A percentile compares a stretch with the other conserved stretches of the same genome.
phyloP scores from a whole-genome alignment of 2,888 invertebrate genomes.

The Phorcus lineatus region DNA sequence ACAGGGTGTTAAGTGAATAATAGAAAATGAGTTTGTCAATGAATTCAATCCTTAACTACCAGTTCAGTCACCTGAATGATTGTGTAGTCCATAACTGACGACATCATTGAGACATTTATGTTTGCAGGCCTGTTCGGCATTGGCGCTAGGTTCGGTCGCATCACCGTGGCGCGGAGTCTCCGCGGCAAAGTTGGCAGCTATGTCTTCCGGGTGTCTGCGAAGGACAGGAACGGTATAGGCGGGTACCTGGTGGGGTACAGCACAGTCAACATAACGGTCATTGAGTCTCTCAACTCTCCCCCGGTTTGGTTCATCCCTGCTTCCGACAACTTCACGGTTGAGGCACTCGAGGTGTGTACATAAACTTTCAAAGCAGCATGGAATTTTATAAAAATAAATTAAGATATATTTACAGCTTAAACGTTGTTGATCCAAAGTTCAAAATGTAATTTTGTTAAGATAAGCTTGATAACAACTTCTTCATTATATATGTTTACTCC shows the following conservation, averaged over 20 bases:
- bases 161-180: constrained; percentile 86
- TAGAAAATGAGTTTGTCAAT: no score
- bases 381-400: no score
- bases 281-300: constrained; percentile 79
- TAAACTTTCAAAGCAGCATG: neutral
- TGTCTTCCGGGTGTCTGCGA: constrained; percentile 83
- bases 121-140: constrained; percentile 84
- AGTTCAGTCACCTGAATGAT: no score
- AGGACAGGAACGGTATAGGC: constrained; percentile 82
- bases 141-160: constrained; percentile 86
- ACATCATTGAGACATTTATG: no score
- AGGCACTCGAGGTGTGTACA: constrained; percentile 85
- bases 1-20: no score
- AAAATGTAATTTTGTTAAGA: no score
- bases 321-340: constrained; percentile 84
- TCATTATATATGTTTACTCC: no score
- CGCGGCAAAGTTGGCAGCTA: constrained; percentile 81
- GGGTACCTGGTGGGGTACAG: constrained; percentile 75
- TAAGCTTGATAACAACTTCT: no score
- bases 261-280: constrained; percentile 81
- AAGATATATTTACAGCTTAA: no score
- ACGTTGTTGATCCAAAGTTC: no score
- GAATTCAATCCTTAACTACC: no score
- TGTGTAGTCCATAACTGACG: no score
- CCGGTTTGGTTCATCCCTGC: constrained; percentile 88